Conservation (phyloP, 2,888 invertebrate genomes). For the Hypercompe scribonia region DNA sequence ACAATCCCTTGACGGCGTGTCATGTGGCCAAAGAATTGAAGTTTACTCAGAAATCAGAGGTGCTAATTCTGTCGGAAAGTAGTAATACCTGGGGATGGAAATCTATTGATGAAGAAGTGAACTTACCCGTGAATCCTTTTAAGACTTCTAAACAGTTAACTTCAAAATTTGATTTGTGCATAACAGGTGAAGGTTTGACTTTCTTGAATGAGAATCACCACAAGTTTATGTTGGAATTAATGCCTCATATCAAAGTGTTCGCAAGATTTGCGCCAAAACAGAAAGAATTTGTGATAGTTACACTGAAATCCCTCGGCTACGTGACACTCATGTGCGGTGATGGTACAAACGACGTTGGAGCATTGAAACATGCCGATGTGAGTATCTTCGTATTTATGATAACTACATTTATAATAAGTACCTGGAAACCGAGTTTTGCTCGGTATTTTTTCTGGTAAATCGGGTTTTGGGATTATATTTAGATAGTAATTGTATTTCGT, state of each 20-base stretch:
- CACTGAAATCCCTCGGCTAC: constrained; percentile 94
- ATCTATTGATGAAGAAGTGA: constrained; percentile 89
- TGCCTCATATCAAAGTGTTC: constrained; percentile 96
- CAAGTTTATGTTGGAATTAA: constrained; percentile 89
- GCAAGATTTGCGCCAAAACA: constrained; percentile 99
- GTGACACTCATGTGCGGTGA: constrained; percentile 99
- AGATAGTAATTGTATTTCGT: no score
- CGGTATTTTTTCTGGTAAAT: no score
- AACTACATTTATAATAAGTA: not conserved
- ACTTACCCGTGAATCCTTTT: constrained; percentile 83
- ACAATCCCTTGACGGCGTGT: constrained; percentile 99
- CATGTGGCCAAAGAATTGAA: constrained; percentile 98
- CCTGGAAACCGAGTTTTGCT: no score
- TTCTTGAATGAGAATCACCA: constrained; percentile 89
- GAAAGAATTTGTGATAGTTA: constrained; percentile 97
- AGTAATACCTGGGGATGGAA: constrained; percentile 91
- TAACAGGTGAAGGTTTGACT: constrained; percentile 96
- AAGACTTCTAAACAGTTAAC: constrained; percentile 87
- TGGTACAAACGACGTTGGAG: constrained; percentile 99
- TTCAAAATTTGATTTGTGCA: constrained; percentile 94
- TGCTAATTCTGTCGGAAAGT: constrained; percentile 88
- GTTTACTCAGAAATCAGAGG: constrained; percentile 91
- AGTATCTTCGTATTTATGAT: constrained; percentile 69
- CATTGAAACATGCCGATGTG: constrained; percentile 98
- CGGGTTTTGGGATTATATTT: no score